These are phyloP conservation scores for Onthophagus taurus DNA, from an alignment of 1,140 invertebrate species.

Conservation along the genomic window DNA sequence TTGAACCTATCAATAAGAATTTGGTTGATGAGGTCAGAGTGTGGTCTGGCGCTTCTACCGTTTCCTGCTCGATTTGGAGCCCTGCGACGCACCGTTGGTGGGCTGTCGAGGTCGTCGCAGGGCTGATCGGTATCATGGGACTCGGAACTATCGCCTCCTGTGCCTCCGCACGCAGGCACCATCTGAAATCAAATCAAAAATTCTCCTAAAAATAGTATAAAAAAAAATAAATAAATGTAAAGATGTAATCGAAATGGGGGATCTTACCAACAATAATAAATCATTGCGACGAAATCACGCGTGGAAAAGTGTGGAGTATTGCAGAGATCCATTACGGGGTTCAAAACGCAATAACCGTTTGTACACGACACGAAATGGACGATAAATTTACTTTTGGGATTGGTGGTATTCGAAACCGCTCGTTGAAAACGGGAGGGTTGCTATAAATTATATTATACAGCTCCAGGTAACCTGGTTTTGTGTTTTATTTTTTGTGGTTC, in stretches of 20 bases:
- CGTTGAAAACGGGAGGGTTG: no score
- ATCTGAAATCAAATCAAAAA: conserved; percentile 37
- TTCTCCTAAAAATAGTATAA: not conserved
- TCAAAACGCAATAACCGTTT: conserved; percentile 1
- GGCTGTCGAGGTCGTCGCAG: conserved; percentile 47
- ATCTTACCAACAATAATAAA: no score
- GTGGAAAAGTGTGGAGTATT: no score
- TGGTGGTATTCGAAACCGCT: no score
- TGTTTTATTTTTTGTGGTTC: no score
- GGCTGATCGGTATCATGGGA: conserved; percentile 51
- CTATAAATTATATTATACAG: no score
- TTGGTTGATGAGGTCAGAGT: conserved; percentile 52
- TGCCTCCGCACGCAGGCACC: conserved; percentile 42
- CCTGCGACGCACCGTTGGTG: conserved; percentile 41
- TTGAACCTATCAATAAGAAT: conserved; percentile 53
- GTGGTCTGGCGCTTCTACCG: conserved; percentile 40
- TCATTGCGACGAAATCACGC: no score
- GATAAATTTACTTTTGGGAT: no score
- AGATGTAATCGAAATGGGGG: no score
- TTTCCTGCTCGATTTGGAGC: conserved; percentile 22
- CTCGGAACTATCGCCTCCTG: conserved; percentile 49
- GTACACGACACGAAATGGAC: not conserved
- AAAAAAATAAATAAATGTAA: not conserved
- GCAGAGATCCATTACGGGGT: no score
- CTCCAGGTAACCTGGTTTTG: no score